A percentile compares a stretch with the other conserved stretches of the same genome.
phyloP scores from a whole-genome alignment of 2,888 invertebrate genomes.

The Tortricodes alternella region DNA sequence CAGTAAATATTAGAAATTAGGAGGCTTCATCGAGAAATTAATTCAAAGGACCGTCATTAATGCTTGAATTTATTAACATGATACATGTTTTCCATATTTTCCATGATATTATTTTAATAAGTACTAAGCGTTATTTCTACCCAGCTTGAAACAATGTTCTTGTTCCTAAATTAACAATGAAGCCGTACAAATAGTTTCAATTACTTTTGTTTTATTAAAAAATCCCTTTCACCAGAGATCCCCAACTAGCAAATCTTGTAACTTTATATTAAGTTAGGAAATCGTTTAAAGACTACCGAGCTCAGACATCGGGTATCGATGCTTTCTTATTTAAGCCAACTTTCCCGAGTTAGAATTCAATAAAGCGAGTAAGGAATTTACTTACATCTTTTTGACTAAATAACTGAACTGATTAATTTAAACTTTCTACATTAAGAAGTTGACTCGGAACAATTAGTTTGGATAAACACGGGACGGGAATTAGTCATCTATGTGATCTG shows the following conservation, averaged over 20 bases:
- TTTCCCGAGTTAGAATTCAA: slow-evolving; percentile 75
- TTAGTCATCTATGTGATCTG: not conserved
- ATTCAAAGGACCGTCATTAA: too few species aligned
- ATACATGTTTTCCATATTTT: too few species aligned
- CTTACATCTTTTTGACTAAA: slow-evolving; percentile 74
- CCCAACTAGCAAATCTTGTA: slow-evolving; percentile 60
- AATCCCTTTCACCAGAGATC: slow-evolving; percentile 49
- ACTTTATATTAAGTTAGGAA: slow-evolving; percentile 70
- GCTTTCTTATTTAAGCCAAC: slow-evolving; percentile 74
- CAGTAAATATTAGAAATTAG: not conserved
- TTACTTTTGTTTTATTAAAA: slow-evolving; percentile 37
- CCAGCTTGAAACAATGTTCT: not conserved
- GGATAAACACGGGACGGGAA: not conserved
- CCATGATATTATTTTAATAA: too few species aligned
- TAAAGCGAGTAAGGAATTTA: slow-evolving; percentile 74
- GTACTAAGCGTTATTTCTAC: not conserved
- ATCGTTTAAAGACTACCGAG: slow-evolving; percentile 67
- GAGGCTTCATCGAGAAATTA: too few species aligned
- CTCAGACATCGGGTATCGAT: slow-evolving; percentile 69
- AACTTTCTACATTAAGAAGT: slow-evolving; percentile 3
- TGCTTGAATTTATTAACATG: too few species aligned
- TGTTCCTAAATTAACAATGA: slow-evolving; percentile 1
- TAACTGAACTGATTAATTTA: slow-evolving; percentile 77
- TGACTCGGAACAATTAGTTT: not conserved
- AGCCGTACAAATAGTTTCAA: slow-evolving; percentile 16